Conservation (phyloP, 2,113 vertebrate species). For the Lagopus leucura region DNA sequence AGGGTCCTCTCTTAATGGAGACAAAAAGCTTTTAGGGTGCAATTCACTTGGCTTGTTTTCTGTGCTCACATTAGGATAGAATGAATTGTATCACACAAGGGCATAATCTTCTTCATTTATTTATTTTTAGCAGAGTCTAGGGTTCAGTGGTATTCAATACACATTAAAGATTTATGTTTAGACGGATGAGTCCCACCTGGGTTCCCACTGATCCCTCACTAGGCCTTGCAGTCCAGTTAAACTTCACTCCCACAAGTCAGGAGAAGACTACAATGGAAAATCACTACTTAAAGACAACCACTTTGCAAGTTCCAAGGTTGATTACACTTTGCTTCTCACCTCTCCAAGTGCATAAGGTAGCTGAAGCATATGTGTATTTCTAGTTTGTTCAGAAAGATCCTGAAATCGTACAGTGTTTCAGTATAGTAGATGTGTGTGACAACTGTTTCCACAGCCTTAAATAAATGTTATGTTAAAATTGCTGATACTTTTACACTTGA, state of each 20-base stretch:
- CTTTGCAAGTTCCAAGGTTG: neutral
- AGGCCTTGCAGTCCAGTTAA: neutral
- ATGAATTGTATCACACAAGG: neutral
- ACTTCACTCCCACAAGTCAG: neutral
- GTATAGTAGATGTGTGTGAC: neutral
- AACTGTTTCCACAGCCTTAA: neutral
- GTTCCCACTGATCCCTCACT: neutral
- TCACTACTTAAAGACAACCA: neutral
- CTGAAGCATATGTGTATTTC: neutral
- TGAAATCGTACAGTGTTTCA: neutral
- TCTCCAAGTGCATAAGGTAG: accelerated
- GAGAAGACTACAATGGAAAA: neutral
- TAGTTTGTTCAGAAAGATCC: neutral
- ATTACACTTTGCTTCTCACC: neutral
- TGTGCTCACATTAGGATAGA: neutral
- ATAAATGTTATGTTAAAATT: neutral
- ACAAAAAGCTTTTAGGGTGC: neutral
- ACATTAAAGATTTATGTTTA: neutral
- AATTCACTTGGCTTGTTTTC: neutral
- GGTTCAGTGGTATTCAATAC: neutral
- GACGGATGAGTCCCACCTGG: neutral
- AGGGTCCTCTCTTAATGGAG: neutral
- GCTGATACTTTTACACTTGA: neutral
- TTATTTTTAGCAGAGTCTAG: neutral
- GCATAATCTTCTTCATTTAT: neutral